These are phyloP conservation scores for Hydrophis major DNA, from an alignment of 2,797 vertebrate genomes.

Conservation along the genomic window DNA sequence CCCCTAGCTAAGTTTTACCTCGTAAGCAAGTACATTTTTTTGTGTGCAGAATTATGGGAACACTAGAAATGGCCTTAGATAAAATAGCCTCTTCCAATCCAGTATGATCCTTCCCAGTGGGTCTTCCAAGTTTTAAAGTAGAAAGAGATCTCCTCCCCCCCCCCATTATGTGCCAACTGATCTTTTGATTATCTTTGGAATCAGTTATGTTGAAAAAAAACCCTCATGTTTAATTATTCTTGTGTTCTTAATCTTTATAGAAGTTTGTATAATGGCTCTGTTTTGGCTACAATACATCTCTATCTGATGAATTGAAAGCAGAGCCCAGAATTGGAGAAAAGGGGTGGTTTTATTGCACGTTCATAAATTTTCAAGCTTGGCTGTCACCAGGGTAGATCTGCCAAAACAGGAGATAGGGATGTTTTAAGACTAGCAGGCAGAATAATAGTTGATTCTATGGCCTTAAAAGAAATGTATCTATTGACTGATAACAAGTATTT, in stretches of 20 bases:
- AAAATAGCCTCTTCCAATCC: background rate
- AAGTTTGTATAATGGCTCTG: background rate
- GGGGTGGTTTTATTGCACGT: constrained; percentile 28
- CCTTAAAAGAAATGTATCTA: constrained; percentile 56
- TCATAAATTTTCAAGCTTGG: constrained; percentile 48
- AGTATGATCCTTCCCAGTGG: background rate
- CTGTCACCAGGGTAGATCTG: constrained; percentile 51
- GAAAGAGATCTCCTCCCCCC: background rate
- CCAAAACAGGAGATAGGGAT: constrained; percentile 54
- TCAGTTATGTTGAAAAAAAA: background rate
- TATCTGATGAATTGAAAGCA: constrained; percentile 33
- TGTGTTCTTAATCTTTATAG: background rate
- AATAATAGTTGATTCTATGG: constrained; percentile 54
- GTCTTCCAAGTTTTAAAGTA: background rate
- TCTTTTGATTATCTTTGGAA: background rate
- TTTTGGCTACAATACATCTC: background rate
- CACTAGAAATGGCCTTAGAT: background rate
- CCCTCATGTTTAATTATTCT: background rate
- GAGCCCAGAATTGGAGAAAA: constrained; percentile 25
- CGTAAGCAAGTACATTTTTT: background rate
- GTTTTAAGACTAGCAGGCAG: constrained; percentile 50
- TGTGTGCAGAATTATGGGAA: background rate
- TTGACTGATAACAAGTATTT: constrained; percentile 54
- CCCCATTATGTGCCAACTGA: background rate
- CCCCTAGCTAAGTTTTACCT: background rate